phyloP scores from a whole-genome alignment of 2,113 vertebrate genomes.

The Collichthys lucidus region DNA sequence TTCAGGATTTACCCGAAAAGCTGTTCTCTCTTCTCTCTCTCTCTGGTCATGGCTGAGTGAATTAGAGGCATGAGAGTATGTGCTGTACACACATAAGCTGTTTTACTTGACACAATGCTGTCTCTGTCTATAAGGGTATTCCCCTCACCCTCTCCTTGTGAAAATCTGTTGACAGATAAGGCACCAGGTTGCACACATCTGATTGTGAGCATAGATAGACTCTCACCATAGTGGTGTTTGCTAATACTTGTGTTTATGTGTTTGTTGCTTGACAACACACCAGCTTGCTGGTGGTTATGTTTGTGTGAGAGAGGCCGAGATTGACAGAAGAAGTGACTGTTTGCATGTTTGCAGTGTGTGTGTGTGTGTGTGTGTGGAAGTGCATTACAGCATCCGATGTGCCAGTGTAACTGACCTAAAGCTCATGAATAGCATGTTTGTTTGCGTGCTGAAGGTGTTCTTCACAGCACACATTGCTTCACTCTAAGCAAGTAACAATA shows the following conservation, averaged over 20 bases:
- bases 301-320: slow-evolving; percentile 16
- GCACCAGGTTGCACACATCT: slow-evolving; percentile 24
- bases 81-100: neutral
- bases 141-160: slow-evolving; percentile 13
- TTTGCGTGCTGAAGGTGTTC: slow-evolving; percentile 53
- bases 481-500: slow-evolving; percentile 54
- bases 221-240: neutral
- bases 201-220: neutral
- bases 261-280: slow-evolving; percentile 16
- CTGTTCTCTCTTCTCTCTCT: neutral
- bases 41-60: slow-evolving; percentile 33
- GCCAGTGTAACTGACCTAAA: slow-evolving; percentile 46
- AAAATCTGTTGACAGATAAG: slow-evolving; percentile 44
- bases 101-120: slow-evolving; percentile 34
- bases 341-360: slow-evolving; percentile 20
- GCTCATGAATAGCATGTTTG: slow-evolving; percentile 72
- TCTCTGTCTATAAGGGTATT: slow-evolving; percentile 38
- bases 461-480: slow-evolving; percentile 49
- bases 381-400: slow-evolving; percentile 35
- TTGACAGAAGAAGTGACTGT: slow-evolving; percentile 34
- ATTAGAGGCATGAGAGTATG: slow-evolving; percentile 33
- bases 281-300: slow-evolving; percentile 27
- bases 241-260: slow-evolving; percentile 7
- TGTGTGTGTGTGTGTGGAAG: neutral
- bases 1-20: slow-evolving; percentile 20